Conservation (phyloP, 1,140 invertebrate genomes). For the Panulirus ornatus region DNA sequence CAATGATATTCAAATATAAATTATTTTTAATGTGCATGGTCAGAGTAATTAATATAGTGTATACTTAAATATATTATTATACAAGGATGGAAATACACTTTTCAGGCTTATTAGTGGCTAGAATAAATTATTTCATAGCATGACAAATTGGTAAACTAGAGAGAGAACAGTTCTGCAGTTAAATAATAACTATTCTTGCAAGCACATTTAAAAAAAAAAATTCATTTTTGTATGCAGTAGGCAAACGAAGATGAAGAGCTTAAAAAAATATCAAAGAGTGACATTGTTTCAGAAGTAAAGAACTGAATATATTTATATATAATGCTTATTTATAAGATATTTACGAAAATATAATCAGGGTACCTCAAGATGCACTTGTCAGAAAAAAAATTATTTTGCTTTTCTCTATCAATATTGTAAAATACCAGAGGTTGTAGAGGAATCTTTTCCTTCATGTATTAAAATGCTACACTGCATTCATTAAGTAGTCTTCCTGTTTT, state of each 20-base stretch:
- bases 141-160: neutral
- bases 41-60: slow-evolving; percentile 21
- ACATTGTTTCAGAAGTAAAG: no score
- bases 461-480: no score
- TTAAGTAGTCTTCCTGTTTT: no score
- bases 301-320: no score
- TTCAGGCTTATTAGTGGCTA: neutral
- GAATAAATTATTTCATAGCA: neutral
- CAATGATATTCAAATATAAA: neutral
- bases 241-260: neutral
- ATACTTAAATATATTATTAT: neutral
- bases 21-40: slow-evolving; percentile 22
- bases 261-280: neutral
- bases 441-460: no score
- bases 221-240: neutral
- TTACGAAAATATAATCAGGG: neutral
- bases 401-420: no score
- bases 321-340: no score
- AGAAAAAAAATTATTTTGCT: no score
- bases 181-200: neutral
- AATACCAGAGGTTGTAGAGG: no score
- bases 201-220: neutral
- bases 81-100: neutral
- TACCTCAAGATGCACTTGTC: neutral
- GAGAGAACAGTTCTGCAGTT: neutral